Evolutionary conservation across 2,797 vertebrate genomes (phyloP), one percentile per base, ranked within the genome.

Genomic region (Gymnothorax reevesii): DNA sequence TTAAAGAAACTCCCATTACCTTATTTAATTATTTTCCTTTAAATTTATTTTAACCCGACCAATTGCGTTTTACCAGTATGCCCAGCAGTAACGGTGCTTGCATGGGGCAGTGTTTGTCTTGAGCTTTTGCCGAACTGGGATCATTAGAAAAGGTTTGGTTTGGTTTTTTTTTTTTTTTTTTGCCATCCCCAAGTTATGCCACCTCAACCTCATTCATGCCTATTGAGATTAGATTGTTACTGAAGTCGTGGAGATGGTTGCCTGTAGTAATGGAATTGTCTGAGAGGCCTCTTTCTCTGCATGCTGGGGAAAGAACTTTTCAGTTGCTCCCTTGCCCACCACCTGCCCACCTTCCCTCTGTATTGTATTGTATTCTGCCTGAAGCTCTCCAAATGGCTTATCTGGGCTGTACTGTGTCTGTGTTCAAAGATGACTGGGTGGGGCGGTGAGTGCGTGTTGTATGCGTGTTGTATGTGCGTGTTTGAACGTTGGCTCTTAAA

Each of bases 181-280:
- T 90, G n/a, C n/a, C 92, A 92, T 10, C 83, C 57, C 85, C 49
- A 42, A 33, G 25, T 42, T 2, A 64, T 75, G 93, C 94, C 94
- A 94, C 94, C 95, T 92, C 42, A 49, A 89, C 88, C 94, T 94
- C 66, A 92, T 91, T 92, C 33, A 86, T 57, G 94, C 95, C 89
- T 86, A 93, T 89, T 88, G 95, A 96, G 94, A 95, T 95, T 94
- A 87, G 83, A 85, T 87, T 88, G 94, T 95, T 94, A 92, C 93
- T 94, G 85, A 91, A 82, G 33, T 55, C 75, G 85, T 85, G 59
- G 85, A 66, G 49, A 71, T 85, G 27, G 52, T 84, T 84, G 85
- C 85, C 80, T 86, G 42, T 83, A 64, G 83, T 80, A 85, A 13
- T 59, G 80, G 85, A 87, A 22, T 64, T 86, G 88, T 93, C 87